Conservation (phyloP, 2,888 invertebrate genomes). For the Hymenopus coronatus region DNA sequence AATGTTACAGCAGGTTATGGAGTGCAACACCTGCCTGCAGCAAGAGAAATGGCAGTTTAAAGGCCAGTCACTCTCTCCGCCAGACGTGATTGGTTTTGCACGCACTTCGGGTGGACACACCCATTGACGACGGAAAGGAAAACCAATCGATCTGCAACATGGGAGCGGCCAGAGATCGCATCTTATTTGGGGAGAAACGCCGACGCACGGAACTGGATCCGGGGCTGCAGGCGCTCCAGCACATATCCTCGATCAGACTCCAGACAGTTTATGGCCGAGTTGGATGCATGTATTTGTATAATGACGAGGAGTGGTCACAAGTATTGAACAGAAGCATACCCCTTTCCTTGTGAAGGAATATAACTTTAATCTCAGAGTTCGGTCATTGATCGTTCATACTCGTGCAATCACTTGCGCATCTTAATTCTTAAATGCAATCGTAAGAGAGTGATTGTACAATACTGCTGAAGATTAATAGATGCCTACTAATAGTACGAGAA, state of each 20-base stretch:
- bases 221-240: neutral
- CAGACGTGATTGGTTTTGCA: neutral
- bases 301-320: too few species aligned
- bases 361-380: too few species aligned
- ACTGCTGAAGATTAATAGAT: too few species aligned
- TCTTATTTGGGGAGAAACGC: neutral
- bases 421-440: too few species aligned
- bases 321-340: too few species aligned
- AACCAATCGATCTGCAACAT: neutral
- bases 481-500: too few species aligned
- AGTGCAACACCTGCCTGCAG: neutral
- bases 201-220: neutral
- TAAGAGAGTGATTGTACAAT: too few species aligned
- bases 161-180: neutral
- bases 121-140: neutral
- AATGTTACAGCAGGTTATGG: neutral
- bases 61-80: neutral
- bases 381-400: too few species aligned
- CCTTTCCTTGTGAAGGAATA: too few species aligned
- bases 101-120: neutral
- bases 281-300: neutral
- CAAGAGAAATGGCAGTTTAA: neutral
- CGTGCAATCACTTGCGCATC: too few species aligned
- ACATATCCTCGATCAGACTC: too few species aligned
- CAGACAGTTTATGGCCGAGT: neutral